A percentile compares a stretch with the other conserved stretches of the same genome.
phyloP scores from a whole-genome alignment of 2,888 invertebrate species.

The Athalia rosae region DNA sequence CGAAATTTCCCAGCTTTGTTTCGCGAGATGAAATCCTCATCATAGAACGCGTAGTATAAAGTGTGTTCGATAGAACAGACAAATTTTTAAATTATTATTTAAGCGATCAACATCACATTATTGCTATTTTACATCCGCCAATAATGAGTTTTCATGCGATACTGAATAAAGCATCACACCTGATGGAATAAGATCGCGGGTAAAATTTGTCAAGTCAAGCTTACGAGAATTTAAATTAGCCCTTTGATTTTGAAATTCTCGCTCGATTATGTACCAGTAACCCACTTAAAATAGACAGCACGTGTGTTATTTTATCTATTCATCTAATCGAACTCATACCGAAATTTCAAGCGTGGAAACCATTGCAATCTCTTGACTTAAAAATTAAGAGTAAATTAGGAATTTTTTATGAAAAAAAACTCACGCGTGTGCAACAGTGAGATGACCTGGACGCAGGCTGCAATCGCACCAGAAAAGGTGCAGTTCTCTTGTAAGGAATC shows the following conservation, averaged over 20 bases:
- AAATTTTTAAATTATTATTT: no score
- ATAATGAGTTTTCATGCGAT: not conserved
- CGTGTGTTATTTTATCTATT: conserved; percentile 1
- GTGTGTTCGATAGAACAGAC: no score
- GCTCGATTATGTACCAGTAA: not conserved
- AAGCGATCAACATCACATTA: no score
- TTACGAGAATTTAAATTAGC: not conserved
- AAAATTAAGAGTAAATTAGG: not conserved
- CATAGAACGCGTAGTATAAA: no score
- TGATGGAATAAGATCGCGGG: not conserved
- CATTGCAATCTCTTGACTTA: not conserved
- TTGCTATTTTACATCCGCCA: not conserved
- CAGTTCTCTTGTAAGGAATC: not conserved
- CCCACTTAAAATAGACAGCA: conserved; percentile 12
- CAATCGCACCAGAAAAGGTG: not conserved
- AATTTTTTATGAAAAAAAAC: not conserved
- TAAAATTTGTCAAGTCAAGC: no score
- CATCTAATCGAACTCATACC: not conserved
- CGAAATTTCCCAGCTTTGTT: not conserved
- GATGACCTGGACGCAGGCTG: no score
- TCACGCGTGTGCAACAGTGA: not conserved
- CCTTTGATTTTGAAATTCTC: not conserved
- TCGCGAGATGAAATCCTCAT: conserved; percentile 7
- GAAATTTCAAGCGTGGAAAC: not conserved
- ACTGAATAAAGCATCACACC: not conserved